phyloP scores from a whole-genome alignment of 2,113 vertebrate genomes.

The Hepsetus odoe region DNA sequence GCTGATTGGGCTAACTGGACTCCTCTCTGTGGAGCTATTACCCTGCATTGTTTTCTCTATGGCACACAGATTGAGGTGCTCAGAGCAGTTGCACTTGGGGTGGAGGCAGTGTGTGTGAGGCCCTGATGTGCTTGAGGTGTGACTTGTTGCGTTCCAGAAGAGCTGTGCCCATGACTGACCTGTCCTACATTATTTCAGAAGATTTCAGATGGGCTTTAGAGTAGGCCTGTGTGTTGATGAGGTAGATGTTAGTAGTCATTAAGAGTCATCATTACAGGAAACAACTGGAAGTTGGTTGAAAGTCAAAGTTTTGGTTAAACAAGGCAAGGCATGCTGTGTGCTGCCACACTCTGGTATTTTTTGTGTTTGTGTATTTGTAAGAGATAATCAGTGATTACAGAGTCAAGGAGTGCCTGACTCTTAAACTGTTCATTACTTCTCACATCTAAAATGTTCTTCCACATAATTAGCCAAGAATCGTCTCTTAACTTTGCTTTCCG shows the following conservation, averaged over 20 bases:
- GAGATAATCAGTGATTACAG: background rate
- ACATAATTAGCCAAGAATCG: no score
- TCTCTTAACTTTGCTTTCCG: no score
- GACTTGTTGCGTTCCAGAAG: slow-evolving; percentile 28
- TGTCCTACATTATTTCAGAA: slow-evolving; percentile 26
- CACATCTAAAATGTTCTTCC: no score
- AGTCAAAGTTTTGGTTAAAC: background rate
- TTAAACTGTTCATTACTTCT: background rate
- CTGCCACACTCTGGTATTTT: background rate
- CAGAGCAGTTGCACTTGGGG: slow-evolving; percentile 68
- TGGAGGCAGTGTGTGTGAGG: slow-evolving; percentile 45
- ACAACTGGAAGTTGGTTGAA: background rate
- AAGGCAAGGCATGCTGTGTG: background rate
- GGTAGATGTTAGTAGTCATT: background rate
- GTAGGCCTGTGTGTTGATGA: background rate
- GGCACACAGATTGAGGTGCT: slow-evolving; percentile 68
- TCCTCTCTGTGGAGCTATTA: slow-evolving; percentile 77
- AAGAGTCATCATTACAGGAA: background rate
- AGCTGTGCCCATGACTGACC: slow-evolving; percentile 30
- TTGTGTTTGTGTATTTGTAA: background rate
- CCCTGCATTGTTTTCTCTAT: slow-evolving; percentile 76
- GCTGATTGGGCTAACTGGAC: slow-evolving; percentile 81
- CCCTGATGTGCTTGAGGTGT: slow-evolving; percentile 24
- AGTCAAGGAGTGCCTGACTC: background rate
- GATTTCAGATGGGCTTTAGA: slow-evolving; percentile 32